Base-by-base conservation (phyloP, 2,113 vertebrate genomes). In the Centropus unirufus region DNA sequence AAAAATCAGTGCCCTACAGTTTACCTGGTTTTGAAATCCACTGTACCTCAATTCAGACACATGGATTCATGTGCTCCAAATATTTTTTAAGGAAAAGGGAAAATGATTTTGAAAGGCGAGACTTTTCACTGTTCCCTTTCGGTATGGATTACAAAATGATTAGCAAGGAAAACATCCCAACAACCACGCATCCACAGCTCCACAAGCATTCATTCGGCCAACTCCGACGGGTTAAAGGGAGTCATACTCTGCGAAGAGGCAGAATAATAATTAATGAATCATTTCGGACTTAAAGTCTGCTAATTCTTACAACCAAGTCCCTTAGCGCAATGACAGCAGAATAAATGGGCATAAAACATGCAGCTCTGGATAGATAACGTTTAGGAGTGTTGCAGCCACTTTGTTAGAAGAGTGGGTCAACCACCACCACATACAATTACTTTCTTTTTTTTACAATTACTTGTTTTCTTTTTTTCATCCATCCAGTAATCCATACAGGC, bases 21-120 rank as follows among this genome's bases (percentile, higher is more conserved):
- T 59, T 92, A 95, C 91, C 91, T 79, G 67, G 73, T 64, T 94
- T 87, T 89, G 67, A 95, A 95, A 95, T 82, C 62, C 58, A 57
- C 62, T 29, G 12, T 72, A 87, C 16, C 30, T 75, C 8, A 64
- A 84, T 30, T 62, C 54, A 80, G 75, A 73, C 40, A 57, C 10
- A 22, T 14, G 46, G 39, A 83, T 77, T 77, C 36, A 52, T 0
- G 2, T 27, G 26, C 34, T 82, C 92, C 32, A 92, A 21, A 5
- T 68, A 82, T n/a, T 84, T 79, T 79, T 30, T 36, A 36, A 36
- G 36, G 36, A 36, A 36, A 36, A 7, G 16, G 21, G 67, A 55
- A 92, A 74, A 62, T 0, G 4, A 16, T 20, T 17, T 39, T 7
- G 15, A 42, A 19, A 68, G n/a, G 14, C 24, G 39, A 20, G 61